A percentile compares a stretch with the other conserved stretches of the same genome.
These are phyloP conservation scores for Sebastes minor DNA, from an alignment of 2,797 vertebrate genomes.

Conservation along the genomic window DNA sequence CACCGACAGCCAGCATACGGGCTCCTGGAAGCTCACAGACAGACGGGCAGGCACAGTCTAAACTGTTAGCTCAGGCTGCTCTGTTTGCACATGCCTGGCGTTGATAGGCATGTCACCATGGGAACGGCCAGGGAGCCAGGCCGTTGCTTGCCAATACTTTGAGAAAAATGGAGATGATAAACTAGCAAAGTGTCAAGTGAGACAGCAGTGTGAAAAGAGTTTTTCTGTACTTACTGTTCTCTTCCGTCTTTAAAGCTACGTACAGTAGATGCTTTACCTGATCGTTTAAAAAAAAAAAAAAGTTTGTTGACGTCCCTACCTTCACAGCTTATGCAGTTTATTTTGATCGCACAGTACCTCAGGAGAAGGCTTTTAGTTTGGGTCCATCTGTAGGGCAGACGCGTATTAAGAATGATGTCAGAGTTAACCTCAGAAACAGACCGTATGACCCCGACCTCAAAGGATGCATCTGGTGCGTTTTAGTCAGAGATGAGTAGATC, in stretches of 20 bases:
- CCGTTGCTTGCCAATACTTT: conserved; percentile 66
- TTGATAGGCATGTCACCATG: conserved; percentile 86
- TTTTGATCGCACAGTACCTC: conserved; percentile 15
- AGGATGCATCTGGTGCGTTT: conserved; percentile 20
- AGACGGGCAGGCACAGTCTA: conserved; percentile 58
- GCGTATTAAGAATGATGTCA: conserved; percentile 20
- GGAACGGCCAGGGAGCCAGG: conserved; percentile 78
- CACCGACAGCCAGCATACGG: conserved; percentile 67
- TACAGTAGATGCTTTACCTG: conserved; percentile 3
- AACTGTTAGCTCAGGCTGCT: conserved; percentile 81
- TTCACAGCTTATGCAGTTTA: conserved; percentile 10
- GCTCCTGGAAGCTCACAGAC: conserved; percentile 65
- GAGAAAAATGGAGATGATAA: conserved; percentile 78
- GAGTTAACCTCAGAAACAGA: conserved; percentile 19
- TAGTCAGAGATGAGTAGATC: background rate
- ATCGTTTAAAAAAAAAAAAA: background rate
- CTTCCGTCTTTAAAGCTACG: background rate
- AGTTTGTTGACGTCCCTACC: background rate
- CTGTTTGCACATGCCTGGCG: conserved; percentile 85
- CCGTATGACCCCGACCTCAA: conserved; percentile 25
- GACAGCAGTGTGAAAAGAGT: conserved; percentile 61
- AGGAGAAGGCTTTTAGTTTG: conserved; percentile 5
- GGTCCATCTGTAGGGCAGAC: conserved; percentile 39
- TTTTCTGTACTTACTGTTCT: conserved; percentile 37
- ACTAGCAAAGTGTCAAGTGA: conserved; percentile 80